These are phyloP conservation scores for Bubo scandiacus DNA, from an alignment of 2,113 vertebrate genomes.

Conservation along the genomic window DNA sequence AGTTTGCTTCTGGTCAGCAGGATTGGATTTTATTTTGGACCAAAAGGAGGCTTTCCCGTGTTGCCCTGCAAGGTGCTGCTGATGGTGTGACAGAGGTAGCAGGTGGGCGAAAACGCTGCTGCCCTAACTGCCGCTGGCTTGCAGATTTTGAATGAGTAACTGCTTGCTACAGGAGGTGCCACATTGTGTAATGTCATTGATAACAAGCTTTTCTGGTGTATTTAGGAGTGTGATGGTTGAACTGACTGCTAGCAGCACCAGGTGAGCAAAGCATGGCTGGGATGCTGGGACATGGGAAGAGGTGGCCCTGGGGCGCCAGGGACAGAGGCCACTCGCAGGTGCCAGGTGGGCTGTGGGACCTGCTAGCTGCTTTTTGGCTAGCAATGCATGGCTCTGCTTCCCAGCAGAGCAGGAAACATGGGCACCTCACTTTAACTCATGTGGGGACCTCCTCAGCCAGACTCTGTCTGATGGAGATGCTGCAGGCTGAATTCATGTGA, in stretches of 20 bases:
- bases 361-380: background rate
- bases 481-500: background rate
- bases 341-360: background rate
- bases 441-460: background rate
- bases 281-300: background rate
- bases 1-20: background rate
- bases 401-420: background rate
- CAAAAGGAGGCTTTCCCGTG: background rate
- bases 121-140: background rate
- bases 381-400: background rate
- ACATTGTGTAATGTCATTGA: background rate
- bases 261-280: background rate
- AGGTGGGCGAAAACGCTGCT: background rate
- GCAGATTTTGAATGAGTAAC: background rate
- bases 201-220: background rate
- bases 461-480: background rate
- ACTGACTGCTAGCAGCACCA: background rate
- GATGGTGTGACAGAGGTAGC: fast-evolving
- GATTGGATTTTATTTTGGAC: background rate
- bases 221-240: background rate
- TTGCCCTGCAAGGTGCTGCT: background rate
- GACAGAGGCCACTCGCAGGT: background rate
- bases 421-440: background rate
- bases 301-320: fast-evolving
- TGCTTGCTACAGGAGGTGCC: background rate